Conservation (phyloP, 1,140 invertebrate genomes). For the Oppia nitens region DNA sequence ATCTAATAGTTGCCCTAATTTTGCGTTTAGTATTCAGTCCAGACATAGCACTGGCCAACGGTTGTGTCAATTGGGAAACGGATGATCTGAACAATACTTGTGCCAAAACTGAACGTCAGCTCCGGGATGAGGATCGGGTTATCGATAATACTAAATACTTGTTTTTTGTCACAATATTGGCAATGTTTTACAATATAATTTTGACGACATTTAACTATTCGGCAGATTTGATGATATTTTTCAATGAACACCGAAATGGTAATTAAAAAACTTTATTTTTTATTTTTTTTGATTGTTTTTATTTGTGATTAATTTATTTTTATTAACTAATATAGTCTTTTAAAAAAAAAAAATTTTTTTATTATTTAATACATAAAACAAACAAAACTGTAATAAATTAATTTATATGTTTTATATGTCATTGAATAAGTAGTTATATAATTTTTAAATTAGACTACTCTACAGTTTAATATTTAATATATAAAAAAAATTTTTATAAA, state of each 20-base stretch:
- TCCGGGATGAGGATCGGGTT: background rate
- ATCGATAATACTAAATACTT: background rate
- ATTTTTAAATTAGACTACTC: too few relatives aligned
- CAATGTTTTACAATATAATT: background rate
- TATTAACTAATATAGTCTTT: too few relatives aligned
- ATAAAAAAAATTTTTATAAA: too few relatives aligned
- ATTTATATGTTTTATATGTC: too few relatives aligned
- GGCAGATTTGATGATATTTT: background rate
- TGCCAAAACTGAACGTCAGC: background rate
- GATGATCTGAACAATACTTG: background rate
- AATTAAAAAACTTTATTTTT: too few relatives aligned
- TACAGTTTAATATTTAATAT: too few relatives aligned
- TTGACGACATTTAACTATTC: background rate
- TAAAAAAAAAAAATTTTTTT: too few relatives aligned
- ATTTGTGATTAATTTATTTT: too few relatives aligned
- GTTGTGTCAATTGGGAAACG: background rate
- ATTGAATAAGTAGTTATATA: too few relatives aligned
- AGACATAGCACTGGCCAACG: background rate
- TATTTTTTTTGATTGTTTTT: too few relatives aligned
- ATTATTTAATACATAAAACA: too few relatives aligned
- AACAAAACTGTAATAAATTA: too few relatives aligned
- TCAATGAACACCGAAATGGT: background rate
- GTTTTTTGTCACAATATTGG: background rate
- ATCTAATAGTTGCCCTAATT: background rate
- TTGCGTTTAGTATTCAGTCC: background rate